These are phyloP conservation scores for Aleadryas rufinucha DNA, from an alignment of 2,113 vertebrate species.

Conservation along the genomic window DNA sequence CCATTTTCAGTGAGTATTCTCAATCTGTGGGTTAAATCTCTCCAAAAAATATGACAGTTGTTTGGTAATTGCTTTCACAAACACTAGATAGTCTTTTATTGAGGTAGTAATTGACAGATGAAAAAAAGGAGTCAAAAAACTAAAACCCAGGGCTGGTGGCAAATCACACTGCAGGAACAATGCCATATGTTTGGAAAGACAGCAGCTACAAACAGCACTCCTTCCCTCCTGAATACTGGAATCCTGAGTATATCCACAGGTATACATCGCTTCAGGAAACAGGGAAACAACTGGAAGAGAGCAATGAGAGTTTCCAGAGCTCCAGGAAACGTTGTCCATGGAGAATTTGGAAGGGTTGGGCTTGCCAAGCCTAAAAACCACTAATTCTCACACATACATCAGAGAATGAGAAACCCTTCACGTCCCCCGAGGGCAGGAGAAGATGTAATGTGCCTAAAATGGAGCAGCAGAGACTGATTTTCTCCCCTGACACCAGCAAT, in stretches of 20 bases:
- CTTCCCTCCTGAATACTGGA: not conserved
- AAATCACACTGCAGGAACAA: not conserved
- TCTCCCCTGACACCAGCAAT: not conserved
- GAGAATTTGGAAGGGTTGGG: not conserved
- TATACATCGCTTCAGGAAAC: not conserved
- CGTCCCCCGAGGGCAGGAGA: not conserved
- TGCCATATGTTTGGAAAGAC: not conserved
- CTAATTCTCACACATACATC: not conserved
- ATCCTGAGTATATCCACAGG: not conserved
- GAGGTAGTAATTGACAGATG: not conserved
- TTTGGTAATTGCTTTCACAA: not conserved
- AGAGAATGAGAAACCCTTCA: not conserved
- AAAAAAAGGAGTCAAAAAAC: rapidly evolving
- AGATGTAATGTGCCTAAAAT: not conserved
- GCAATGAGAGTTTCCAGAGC: not conserved
- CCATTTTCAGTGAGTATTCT: not conserved
- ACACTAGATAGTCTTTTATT: not conserved
- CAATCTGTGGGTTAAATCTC: not conserved
- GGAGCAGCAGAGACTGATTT: not conserved
- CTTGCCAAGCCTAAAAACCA: not conserved
- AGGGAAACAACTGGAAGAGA: not conserved
- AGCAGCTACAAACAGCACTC: not conserved
- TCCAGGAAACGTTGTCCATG: not conserved
- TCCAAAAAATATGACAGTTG: rapidly evolving
- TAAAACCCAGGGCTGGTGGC: not conserved